A percentile compares a stretch with the other conserved stretches of the same genome.
These are phyloP conservation scores for Diglossa cyanea DNA, from an alignment of 2,797 vertebrate species.

Conservation along the genomic window DNA sequence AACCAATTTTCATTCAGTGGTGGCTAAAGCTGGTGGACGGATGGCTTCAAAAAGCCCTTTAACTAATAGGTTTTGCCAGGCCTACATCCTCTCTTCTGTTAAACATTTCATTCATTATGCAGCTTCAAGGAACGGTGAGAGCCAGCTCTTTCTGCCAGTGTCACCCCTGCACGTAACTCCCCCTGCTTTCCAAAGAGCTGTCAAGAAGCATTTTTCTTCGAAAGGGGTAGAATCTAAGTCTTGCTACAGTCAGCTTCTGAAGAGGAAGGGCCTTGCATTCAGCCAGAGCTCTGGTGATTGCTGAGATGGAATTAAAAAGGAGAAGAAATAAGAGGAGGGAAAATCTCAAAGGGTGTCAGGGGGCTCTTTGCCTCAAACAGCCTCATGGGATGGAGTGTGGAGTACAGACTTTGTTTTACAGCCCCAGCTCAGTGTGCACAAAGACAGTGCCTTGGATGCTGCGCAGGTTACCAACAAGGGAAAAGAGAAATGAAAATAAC, in stretches of 20 bases:
- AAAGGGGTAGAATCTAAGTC: slow-evolving; percentile 36
- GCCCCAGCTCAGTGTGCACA: neutral
- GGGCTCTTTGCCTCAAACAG: neutral
- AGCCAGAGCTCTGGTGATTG: neutral
- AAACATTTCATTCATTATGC: slow-evolving; percentile 64
- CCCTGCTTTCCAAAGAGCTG: slow-evolving; percentile 57
- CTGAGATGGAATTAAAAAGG: neutral
- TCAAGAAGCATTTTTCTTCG: slow-evolving; percentile 58
- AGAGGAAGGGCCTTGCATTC: slow-evolving; percentile 44
- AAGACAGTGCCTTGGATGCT: neutral
- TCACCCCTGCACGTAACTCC: slow-evolving; percentile 34
- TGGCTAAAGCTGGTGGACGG: slow-evolving; percentile 58
- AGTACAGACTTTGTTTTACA: neutral
- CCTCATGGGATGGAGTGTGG: neutral
- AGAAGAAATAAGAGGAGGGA: neutral
- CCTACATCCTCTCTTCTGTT: slow-evolving; percentile 63
- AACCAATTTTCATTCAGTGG: slow-evolving; percentile 31
- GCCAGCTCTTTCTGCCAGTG: slow-evolving; percentile 55
- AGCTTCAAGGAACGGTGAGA: slow-evolving; percentile 2
- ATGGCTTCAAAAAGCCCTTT: slow-evolving; percentile 62
- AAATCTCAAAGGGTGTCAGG: neutral
- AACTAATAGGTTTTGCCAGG: slow-evolving; percentile 62
- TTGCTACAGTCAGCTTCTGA: slow-evolving; percentile 30
- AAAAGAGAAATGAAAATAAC: slow-evolving; percentile 1
- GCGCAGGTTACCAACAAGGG: neutral